These are phyloP conservation scores for Lepidurus apus DNA, from an alignment of 1,140 invertebrate genomes.

Conservation along the genomic window DNA sequence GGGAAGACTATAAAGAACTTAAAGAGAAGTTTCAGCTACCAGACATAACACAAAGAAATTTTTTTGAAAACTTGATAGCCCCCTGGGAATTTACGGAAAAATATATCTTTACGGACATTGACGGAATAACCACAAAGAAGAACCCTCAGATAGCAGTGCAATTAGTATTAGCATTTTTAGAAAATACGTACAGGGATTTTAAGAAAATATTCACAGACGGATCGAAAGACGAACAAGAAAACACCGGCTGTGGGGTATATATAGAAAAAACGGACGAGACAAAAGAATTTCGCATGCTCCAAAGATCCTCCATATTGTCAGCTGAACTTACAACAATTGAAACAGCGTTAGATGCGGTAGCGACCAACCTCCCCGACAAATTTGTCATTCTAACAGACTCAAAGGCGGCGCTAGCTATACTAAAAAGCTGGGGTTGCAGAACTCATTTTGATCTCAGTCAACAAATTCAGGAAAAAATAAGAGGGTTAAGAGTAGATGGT, in stretches of 20 bases:
- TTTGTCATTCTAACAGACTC: background rate
- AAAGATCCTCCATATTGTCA: background rate
- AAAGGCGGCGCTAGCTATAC: background rate
- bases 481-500: background rate
- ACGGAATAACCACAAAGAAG: background rate
- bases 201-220: constrained; percentile 6
- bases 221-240: background rate
- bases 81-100: background rate
- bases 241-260: background rate
- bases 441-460: background rate
- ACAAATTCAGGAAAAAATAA: background rate
- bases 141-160: background rate
- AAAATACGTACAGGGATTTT: background rate
- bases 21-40: background rate
- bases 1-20: background rate
- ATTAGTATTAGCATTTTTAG: background rate
- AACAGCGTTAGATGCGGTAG: background rate
- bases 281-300: background rate
- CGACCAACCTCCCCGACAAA: background rate
- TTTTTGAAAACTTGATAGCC: background rate
- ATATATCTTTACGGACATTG: background rate
- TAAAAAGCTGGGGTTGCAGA: constrained; percentile 5
- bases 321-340: background rate
- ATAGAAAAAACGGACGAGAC: background rate
- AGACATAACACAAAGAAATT: background rate